These are phyloP conservation scores for Neolamprologus modestus DNA, from an alignment of 2,113 vertebrate species.

Conservation along the genomic window DNA sequence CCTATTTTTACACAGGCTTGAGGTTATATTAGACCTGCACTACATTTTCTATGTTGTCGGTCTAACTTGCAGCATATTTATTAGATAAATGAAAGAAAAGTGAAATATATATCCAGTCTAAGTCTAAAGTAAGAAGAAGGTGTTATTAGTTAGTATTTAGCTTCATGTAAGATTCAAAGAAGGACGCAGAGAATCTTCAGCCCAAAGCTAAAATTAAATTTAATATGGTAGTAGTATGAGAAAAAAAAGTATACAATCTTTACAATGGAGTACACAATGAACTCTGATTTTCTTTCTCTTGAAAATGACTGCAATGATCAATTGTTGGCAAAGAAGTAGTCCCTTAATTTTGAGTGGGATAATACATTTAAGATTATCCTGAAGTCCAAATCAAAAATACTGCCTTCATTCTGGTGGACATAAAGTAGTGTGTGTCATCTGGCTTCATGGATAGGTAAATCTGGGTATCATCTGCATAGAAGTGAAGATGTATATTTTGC, in stretches of 20 bases:
- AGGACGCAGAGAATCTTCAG: neutral
- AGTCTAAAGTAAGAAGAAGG: neutral
- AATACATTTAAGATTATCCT: neutral
- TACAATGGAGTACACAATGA: fast-evolving
- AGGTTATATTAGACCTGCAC: neutral
- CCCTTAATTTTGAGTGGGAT: neutral
- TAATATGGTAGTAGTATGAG: neutral
- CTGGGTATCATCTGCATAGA: neutral
- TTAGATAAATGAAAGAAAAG: neutral
- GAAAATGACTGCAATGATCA: neutral
- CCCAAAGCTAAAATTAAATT: neutral
- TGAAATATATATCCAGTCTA: neutral
- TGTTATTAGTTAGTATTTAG: neutral
- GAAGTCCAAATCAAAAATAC: neutral
- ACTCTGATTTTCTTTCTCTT: neutral
- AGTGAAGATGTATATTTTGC: neutral
- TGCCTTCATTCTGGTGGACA: neutral
- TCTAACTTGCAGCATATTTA: neutral
- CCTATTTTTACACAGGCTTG: neutral
- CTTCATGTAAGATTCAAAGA: neutral
- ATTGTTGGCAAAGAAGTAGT: neutral
- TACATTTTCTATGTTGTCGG: neutral
- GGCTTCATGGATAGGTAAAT: neutral
- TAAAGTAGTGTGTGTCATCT: neutral
- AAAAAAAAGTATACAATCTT: neutral